These are phyloP conservation scores for Cremastinae sp. DNA, from an alignment of 2,888 invertebrate species.

Conservation along the genomic window DNA sequence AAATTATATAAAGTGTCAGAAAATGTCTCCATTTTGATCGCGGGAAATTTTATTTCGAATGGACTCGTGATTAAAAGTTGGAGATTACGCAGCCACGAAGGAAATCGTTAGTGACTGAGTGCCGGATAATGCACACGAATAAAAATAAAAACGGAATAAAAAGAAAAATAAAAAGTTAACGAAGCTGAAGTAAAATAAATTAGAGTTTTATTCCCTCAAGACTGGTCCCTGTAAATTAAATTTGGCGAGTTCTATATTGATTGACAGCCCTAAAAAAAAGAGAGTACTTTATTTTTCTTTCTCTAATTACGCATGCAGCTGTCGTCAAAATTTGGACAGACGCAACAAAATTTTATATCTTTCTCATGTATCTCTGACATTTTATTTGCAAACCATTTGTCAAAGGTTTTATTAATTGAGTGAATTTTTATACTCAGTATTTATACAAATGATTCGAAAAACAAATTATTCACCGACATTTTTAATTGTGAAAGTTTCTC, in stretches of 20 bases:
- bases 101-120: conserved; percentile 8
- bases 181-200: conserved; percentile 4
- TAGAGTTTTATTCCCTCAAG: conserved; percentile 21
- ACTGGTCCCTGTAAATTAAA: conserved; percentile 3
- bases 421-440: too few species aligned
- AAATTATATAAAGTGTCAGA: neutral
- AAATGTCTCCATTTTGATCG: neutral
- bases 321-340: too few species aligned
- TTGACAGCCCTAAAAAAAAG: neutral
- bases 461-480: too few species aligned
- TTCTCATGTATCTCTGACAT: too few species aligned
- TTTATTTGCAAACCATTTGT: too few species aligned
- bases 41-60: conserved; percentile 14
- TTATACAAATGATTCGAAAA: too few species aligned
- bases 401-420: too few species aligned
- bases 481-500: too few species aligned
- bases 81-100: conserved; percentile 39
- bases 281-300: too few species aligned
- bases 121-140: conserved; percentile 31
- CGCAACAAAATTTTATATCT: too few species aligned
- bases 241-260: neutral
- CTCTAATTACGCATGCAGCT: too few species aligned
- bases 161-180: conserved; percentile 27
- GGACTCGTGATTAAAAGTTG: conserved; percentile 48
- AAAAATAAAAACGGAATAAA: conserved; percentile 16